A percentile compares a stretch with the other conserved stretches of the same genome.
These are phyloP conservation scores for Oxyruncus cristatus DNA, from an alignment of 2,113 vertebrate species.

Conservation along the genomic window DNA sequence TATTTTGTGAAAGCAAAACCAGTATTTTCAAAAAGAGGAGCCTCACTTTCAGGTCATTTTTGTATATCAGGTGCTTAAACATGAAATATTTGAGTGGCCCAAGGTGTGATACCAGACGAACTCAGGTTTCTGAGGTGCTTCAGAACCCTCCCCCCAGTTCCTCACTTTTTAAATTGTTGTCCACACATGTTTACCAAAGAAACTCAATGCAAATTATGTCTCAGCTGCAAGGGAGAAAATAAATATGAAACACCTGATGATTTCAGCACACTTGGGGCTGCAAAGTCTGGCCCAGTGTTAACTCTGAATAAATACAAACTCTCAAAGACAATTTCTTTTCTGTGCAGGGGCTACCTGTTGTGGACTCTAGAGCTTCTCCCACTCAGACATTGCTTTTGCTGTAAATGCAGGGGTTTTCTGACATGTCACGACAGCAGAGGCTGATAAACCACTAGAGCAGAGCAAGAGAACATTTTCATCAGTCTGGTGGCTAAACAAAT, in stretches of 20 bases:
- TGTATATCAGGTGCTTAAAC: neutral
- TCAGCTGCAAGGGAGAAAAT: conserved; percentile 17
- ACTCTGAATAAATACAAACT: neutral
- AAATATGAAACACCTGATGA: conserved; percentile 39
- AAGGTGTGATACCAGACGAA: neutral
- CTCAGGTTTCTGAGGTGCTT: neutral
- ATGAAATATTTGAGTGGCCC: neutral
- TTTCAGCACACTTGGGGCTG: neutral
- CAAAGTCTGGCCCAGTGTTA: neutral
- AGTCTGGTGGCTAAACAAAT: neutral
- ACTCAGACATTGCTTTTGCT: neutral
- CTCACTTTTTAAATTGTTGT: neutral
- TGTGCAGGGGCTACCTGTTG: neutral
- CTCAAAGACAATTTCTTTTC: neutral
- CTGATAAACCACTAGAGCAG: neutral
- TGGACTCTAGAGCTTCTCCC: neutral
- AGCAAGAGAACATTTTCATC: too few relatives aligned
- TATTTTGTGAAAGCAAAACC: neutral
- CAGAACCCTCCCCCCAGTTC: neutral
- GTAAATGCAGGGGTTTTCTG: neutral
- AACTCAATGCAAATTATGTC: neutral
- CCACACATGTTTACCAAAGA: neutral
- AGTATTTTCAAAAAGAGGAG: neutral
- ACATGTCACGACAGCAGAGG: neutral
- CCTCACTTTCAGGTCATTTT: neutral